Base-by-base conservation (phyloP, 2,888 invertebrate genomes). In the Brachyptera putata region DNA sequence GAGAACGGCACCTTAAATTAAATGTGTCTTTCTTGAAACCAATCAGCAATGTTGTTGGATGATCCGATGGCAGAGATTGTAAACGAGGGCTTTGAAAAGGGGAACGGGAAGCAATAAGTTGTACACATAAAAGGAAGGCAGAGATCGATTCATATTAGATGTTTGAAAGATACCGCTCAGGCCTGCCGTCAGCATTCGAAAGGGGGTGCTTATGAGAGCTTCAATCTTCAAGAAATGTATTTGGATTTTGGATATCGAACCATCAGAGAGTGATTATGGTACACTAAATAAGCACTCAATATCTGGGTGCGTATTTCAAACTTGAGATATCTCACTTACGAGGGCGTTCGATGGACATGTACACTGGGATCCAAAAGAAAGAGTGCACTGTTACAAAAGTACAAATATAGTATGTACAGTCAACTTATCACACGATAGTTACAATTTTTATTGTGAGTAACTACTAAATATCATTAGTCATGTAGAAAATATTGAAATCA, bases 261-360 rank as follows among this genome's bases (percentile, higher is more conserved):
- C n/a, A n/a, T n/a, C 18, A 21, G 22, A 53, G 53, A 53, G 53
- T 53, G 53, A 53, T 53, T 53, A 53, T 21, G n/a, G n/a, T 34
- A 18, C 9, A 3, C 14, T 34, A 46, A 39, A 9, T 26, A 30
- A 26, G 16, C 50, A 50, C 50, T 30, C 30, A 30, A 4, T 30
- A 14, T 7, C 16, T 2, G 53, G 26, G 53, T n/a, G n/a, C n/a
- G n/a, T 53, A 11, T 34, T 39, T 5, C 4, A 5, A 34, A 39
- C n/a, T 39, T n/a, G n/a, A 39, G 39, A 39, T n/a, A n/a, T n/a
- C n/a, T n/a, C n/a, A n/a, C n/a, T n/a, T n/a, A n/a, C n/a, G n/a
- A n/a, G n/a, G n/a, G n/a, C n/a, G n/a, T n/a, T n/a, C n/a, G n/a
- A n/a, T n/a, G n/a, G n/a, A n/a, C n/a, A n/a, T n/a, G n/a, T n/a